Evolutionary conservation across 2,797 vertebrate species (phyloP).

Genomic region (Sebastes matsubarae): DNA sequence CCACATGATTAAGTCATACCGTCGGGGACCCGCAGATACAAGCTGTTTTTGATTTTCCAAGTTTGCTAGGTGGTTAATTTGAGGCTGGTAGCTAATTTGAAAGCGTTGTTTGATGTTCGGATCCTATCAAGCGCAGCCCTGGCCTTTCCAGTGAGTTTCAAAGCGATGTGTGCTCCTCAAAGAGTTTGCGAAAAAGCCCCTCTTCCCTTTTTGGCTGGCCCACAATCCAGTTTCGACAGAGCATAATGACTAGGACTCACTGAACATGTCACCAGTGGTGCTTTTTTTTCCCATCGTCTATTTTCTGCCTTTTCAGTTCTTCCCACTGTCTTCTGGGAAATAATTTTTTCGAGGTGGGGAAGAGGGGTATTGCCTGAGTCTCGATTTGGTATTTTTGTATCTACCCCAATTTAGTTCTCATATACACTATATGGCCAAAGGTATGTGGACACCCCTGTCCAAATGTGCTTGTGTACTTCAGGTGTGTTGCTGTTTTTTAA

Average conservation of each 20-base stretch:
- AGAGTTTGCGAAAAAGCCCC: slow-evolving; percentile 50
- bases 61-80: slow-evolving; percentile 75
- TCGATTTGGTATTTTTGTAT: slow-evolving; percentile 47
- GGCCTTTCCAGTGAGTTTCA: slow-evolving; percentile 65
- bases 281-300: slow-evolving; percentile 29
- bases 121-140: slow-evolving; percentile 42
- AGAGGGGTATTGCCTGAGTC: slow-evolving; percentile 30
- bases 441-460: background rate
- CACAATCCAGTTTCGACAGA: slow-evolving; percentile 60
- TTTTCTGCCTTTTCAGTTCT: slow-evolving; percentile 64
- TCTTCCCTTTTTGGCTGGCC: slow-evolving; percentile 62
- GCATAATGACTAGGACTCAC: slow-evolving; percentile 72
- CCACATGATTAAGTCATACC: slow-evolving; percentile 71
- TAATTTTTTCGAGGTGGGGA: slow-evolving; percentile 54
- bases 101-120: slow-evolving; percentile 70
- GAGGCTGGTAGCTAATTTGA: slow-evolving; percentile 73
- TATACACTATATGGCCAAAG: slow-evolving; percentile 10
- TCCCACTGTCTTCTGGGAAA: slow-evolving; percentile 68
- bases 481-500: background rate
- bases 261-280: slow-evolving; percentile 56
- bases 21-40: slow-evolving; percentile 47
- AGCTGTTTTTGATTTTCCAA: slow-evolving; percentile 63
- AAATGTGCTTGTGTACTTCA: background rate
- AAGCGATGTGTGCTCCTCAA: slow-evolving; percentile 65
- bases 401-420: slow-evolving; percentile 38